A percentile compares a stretch with the other conserved stretches of the same genome.
Conservation (phyloP, 2,797 vertebrate genomes). For the Tragopan temminckii region DNA sequence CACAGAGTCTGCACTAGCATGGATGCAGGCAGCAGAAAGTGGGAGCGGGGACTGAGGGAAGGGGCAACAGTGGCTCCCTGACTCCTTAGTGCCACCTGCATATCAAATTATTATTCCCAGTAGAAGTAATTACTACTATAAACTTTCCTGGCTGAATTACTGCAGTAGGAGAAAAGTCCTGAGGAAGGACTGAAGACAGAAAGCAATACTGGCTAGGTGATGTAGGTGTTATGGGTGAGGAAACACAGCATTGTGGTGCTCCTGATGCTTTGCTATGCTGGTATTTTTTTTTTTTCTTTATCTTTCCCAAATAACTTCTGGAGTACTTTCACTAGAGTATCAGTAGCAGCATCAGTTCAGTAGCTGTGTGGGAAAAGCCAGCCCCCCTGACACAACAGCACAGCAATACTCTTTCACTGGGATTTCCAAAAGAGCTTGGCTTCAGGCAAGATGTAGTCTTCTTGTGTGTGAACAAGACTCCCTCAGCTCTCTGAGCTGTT, state of each 20-base stretch:
- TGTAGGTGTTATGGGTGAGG: background rate
- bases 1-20: background rate
- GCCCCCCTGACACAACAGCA: constrained; percentile 44
- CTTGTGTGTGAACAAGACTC: background rate
- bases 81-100: background rate
- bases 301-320: constrained; percentile 69
- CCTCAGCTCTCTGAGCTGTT: background rate
- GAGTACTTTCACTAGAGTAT: constrained; percentile 44
- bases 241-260: background rate
- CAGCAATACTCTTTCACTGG: constrained; percentile 50
- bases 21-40: rapidly evolving
- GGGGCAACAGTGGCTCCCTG: background rate
- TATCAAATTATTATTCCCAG: background rate
- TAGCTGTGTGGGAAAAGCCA: constrained; percentile 38
- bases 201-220: background rate
- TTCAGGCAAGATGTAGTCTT: background rate
- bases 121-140: background rate
- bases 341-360: constrained; percentile 23
- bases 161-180: background rate
- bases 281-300: background rate
- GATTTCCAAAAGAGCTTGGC: constrained; percentile 41
- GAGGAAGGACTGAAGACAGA: background rate
- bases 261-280: constrained; percentile 11
- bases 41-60: rapidly evolving
- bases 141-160: background rate